Conservation (phyloP, 2,888 invertebrate species). For the Athalia rosae region DNA sequence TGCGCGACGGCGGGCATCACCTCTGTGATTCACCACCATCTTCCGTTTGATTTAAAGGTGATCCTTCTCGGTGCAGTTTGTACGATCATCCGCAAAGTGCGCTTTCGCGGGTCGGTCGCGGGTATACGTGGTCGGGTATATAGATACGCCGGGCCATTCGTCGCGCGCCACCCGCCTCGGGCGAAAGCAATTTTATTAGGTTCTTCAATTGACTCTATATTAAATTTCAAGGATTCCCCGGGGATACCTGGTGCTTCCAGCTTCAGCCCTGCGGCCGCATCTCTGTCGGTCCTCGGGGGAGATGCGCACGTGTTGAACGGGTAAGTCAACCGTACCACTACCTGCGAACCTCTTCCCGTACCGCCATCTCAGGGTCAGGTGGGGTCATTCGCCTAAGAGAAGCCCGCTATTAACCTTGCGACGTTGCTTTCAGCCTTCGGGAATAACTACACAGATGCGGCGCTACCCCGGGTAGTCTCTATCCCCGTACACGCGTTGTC, state of each 20-base stretch:
- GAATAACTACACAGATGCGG: slow-evolving; percentile 23
- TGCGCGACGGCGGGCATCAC: slow-evolving; percentile 54
- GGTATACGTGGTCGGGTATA: no score
- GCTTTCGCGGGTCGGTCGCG: no score
- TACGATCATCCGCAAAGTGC: neutral
- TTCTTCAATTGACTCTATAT: slow-evolving; percentile 71
- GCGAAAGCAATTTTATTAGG: slow-evolving; percentile 69
- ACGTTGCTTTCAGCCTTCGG: slow-evolving; percentile 25
- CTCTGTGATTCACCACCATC: slow-evolving; percentile 26
- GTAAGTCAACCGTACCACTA: slow-evolving; percentile 42
- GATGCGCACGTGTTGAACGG: slow-evolving; percentile 60
- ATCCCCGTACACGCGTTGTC: slow-evolving; percentile 12
- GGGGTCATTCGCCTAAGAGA: slow-evolving; percentile 57
- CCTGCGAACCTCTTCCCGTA: slow-evolving; percentile 40
- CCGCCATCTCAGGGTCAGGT: slow-evolving; percentile 47
- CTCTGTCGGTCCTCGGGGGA: slow-evolving; percentile 56
- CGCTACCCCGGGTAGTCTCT: slow-evolving; percentile 9
- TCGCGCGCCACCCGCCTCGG: slow-evolving; percentile 54
- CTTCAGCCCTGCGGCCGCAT: slow-evolving; percentile 53
- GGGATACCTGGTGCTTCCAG: slow-evolving; percentile 58
- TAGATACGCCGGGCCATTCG: slow-evolving; percentile 2
- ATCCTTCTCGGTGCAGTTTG: neutral
- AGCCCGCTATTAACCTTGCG: slow-evolving; percentile 55
- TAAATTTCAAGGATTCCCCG: slow-evolving; percentile 69
- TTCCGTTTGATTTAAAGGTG: slow-evolving; percentile 18